Base-by-base conservation (phyloP, 92 coral and sea anemone species). In the Virgularia gustaviana region DNA sequence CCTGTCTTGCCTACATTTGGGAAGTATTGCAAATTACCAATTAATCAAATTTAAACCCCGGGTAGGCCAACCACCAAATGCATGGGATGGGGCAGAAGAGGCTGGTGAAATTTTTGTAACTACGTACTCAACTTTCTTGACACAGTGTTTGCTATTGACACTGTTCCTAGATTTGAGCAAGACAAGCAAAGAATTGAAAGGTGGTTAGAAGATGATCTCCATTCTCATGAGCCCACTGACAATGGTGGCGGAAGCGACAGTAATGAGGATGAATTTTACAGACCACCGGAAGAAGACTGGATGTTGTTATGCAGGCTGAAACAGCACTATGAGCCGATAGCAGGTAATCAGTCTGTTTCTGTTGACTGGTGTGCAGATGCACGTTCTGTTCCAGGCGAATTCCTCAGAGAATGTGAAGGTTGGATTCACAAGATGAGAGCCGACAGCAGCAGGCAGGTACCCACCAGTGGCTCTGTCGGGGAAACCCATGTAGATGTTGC, bases 141-240 rank as follows among this genome's bases (percentile, higher is more conserved):
- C 36, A 78, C 87, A 58, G 45, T 49, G 22, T 45, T 73, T 75
- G 78, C 83, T 10, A 33, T 61, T 34, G 49, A 52, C 4, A 56
- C 65, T 80, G 85, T 85, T 32, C 43, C 73, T 30, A 30, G 70
- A 44, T 64, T 65, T 59, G 77, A 79, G 36, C 36, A 78, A 15
- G 84, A n/a, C n/a, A n/a, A n/a, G n/a, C n/a, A n/a, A n/a, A n/a
- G n/a, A n/a, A n/a, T n/a, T n/a, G n/a, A n/a, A n/a, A n/a, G n/a
- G n/a, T n/a, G n/a, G n/a, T n/a, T n/a, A n/a, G n/a, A n/a, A n/a
- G n/a, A n/a, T n/a, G n/a, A n/a, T n/a, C n/a, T n/a, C n/a, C n/a
- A n/a, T n/a, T n/a, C n/a, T n/a, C n/a, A n/a, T n/a, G n/a, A n/a
- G n/a, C n/a, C n/a, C n/a, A n/a, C n/a, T n/a, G n/a, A n/a, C n/a